A percentile compares a stretch with the other conserved stretches of the same genome.
Conservation (phyloP, 2,888 invertebrate genomes). For the Amorpha juglandis region DNA sequence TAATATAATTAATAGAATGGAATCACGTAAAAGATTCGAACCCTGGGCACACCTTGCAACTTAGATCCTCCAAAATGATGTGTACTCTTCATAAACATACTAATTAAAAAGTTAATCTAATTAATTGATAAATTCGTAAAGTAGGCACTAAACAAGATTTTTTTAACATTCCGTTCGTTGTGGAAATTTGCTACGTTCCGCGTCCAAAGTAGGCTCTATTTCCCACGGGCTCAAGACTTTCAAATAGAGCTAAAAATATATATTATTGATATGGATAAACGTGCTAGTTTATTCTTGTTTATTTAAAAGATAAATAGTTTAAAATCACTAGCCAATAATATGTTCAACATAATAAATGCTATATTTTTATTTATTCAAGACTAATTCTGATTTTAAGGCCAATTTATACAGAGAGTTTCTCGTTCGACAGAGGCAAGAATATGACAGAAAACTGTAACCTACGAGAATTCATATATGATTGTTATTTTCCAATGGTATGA, state of each 20-base stretch:
- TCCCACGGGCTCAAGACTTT: background rate
- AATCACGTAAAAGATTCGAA: no score
- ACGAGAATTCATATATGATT: no score
- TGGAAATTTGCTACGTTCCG: background rate
- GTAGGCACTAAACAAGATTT: background rate
- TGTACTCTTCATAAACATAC: background rate
- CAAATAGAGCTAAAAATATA: background rate
- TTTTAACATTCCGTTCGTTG: constrained; percentile 7
- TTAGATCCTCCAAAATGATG: background rate
- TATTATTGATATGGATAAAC: background rate
- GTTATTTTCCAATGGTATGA: no score
- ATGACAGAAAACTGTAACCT: no score
- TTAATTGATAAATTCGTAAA: background rate
- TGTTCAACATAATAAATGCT: no score
- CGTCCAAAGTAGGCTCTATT: background rate
- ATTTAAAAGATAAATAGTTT: no score
- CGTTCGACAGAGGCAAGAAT: no score
- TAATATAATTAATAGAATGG: no score
- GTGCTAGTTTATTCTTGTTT: background rate
- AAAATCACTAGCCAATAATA: no score
- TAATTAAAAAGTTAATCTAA: background rate
- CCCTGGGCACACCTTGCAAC: background rate
- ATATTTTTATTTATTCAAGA: no score
- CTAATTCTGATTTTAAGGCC: no score
- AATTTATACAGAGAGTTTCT: no score